These are phyloP conservation scores for Basileuterus tristriatus DNA, from an alignment of 2,797 vertebrate species.

Conservation along the genomic window DNA sequence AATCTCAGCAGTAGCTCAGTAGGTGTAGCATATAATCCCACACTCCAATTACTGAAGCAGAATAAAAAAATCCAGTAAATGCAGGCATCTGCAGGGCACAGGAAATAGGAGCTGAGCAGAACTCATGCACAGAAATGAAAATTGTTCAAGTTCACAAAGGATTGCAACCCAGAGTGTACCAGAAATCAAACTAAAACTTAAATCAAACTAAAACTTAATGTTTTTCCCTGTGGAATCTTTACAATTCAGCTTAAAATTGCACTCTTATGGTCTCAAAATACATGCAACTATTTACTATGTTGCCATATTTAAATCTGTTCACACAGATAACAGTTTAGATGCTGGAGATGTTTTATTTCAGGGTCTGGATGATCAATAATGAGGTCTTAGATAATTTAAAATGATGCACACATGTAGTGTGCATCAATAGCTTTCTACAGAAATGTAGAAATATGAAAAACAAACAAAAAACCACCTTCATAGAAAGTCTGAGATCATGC, in stretches of 20 bases:
- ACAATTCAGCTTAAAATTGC: not conserved
- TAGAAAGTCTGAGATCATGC: not conserved
- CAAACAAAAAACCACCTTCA: not conserved
- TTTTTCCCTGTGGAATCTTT: not conserved
- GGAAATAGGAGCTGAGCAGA: not conserved
- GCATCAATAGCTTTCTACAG: not conserved
- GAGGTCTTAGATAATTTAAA: not conserved
- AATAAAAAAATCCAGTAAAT: not conserved
- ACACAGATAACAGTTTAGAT: not conserved
- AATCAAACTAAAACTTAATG: not conserved
- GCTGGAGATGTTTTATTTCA: not conserved
- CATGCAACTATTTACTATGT: not conserved
- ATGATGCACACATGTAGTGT: accelerated
- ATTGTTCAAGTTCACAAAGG: not conserved
- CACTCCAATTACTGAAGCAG: not conserved
- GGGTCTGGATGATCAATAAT: not conserved
- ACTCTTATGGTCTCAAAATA: not conserved
- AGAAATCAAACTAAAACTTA: not conserved
- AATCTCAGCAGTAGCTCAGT: not conserved
- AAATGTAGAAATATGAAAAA: not conserved
- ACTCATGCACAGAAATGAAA: not conserved
- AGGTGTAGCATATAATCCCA: not conserved
- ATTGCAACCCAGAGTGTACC: not conserved
- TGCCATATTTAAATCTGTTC: not conserved
- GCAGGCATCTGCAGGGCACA: not conserved